Evolutionary conservation across 1,140 invertebrate genomes (phyloP).

Genomic region (Rhagoletis zephyria): DNA sequence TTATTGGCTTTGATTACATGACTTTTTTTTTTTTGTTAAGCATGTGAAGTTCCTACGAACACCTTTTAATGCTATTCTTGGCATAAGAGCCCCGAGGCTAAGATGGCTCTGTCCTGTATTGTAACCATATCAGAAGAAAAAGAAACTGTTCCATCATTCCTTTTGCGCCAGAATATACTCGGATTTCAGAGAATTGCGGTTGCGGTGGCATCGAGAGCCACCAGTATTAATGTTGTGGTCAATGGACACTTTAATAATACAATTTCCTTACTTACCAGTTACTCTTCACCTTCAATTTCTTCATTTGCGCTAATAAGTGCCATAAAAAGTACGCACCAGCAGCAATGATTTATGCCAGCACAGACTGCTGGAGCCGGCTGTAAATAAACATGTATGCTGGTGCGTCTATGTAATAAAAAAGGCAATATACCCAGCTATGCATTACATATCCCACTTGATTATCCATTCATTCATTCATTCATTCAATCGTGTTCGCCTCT

Average conservation of each 20-base stretch:
- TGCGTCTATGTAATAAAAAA: not conserved
- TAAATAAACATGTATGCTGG: not conserved
- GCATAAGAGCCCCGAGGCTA: no score
- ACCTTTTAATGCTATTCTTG: no score
- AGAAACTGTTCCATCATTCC: no score
- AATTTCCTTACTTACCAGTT: not conserved
- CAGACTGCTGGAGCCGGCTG: constrained; percentile 29
- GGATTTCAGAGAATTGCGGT: no score
- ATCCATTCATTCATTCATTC: constrained; percentile 46
- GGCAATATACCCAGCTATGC: not conserved
- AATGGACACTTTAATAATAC: not conserved
- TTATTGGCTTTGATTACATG: no score
- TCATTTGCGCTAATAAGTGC: not conserved
- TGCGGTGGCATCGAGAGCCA: not conserved
- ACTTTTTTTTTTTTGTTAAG: no score
- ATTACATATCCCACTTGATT: constrained; percentile 25
- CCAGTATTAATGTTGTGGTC: not conserved
- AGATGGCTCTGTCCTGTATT: no score
- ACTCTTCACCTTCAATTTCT: constrained; percentile 25
- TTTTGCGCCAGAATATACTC: no score
- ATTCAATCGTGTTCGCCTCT: not conserved
- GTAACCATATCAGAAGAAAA: no score
- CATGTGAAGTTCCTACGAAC: no score
- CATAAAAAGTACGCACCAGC: not conserved
- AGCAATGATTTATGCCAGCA: constrained; percentile 29